Percentiles rank a stretch among this genome's conserved stretches.
Evolutionary conservation across 64 coral and sea anemone genomes (phyloP).

Genomic region (Acropora yongei): DNA sequence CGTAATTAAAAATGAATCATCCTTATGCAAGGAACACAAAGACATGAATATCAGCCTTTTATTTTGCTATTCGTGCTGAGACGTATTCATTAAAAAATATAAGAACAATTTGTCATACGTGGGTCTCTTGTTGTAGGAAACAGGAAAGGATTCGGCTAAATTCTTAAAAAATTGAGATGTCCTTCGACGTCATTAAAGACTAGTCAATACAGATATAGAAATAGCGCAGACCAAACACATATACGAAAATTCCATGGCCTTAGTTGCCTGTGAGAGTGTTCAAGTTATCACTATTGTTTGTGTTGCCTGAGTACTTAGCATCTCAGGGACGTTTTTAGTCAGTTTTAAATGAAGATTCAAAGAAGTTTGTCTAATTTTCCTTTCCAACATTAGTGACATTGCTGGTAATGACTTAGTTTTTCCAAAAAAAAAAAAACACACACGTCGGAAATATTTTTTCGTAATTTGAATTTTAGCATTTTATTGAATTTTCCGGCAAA

Average conservation of each 20-base stretch:
- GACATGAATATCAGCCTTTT: slow-evolving; percentile 1
- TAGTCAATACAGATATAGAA: no score
- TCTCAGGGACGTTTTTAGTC: no score
- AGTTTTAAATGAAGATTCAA: not conserved
- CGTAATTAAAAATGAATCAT: slow-evolving; percentile 54
- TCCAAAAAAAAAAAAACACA: not conserved
- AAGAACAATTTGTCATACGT: not conserved
- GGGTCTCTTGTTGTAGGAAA: not conserved
- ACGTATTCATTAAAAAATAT: not conserved
- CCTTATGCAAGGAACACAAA: not conserved
- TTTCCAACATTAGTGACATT: not conserved
- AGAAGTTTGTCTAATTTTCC: not conserved
- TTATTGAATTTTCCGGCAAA: not conserved
- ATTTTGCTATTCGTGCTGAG: not conserved
- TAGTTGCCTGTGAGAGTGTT: not conserved
- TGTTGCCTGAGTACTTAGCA: no score
- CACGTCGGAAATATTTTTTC: not conserved
- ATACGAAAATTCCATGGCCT: not conserved
- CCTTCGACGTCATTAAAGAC: not conserved
- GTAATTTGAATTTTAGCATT: not conserved
- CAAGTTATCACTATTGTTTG: no score
- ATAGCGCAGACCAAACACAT: not conserved
- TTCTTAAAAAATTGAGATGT: not conserved
- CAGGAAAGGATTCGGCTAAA: not conserved
- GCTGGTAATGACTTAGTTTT: slow-evolving; percentile 8